phyloP scores from a whole-genome alignment of 2,797 vertebrate genomes.

The Coccyzus lansbergi region DNA sequence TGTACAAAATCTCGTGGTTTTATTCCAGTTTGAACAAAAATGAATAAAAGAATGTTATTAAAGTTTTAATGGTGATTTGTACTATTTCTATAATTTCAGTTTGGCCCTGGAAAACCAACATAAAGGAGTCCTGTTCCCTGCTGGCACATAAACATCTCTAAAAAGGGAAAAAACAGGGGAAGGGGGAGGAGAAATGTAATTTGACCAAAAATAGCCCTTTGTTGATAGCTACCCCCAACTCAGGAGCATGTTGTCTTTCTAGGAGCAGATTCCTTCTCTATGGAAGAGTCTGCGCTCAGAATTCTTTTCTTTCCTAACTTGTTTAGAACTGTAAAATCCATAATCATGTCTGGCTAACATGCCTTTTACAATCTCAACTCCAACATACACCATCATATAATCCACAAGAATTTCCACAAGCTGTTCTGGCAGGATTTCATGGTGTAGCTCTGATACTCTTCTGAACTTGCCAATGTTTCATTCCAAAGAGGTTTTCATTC shows the following conservation, averaged over 20 bases:
- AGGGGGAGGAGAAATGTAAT: neutral
- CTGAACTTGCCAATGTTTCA: neutral
- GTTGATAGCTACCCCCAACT: neutral
- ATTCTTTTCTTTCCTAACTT: neutral
- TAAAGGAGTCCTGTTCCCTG: neutral
- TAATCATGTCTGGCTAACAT: neutral
- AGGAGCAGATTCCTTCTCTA: neutral
- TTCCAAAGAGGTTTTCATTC: neutral
- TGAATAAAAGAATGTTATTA: neutral
- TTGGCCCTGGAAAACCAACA: neutral
- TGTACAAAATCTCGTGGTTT: neutral
- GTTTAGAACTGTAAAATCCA: neutral
- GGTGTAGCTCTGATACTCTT: neutral
- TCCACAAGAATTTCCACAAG: constrained; percentile 26
- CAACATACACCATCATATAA: neutral
- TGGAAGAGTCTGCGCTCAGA: neutral
- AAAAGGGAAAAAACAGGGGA: neutral
- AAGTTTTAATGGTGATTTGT: neutral
- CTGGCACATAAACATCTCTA: neutral
- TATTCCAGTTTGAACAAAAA: neutral
- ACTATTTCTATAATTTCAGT: neutral
- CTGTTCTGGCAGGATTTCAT: neutral
- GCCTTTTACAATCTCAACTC: neutral
- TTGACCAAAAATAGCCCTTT: neutral
- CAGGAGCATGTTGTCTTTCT: neutral